A percentile compares a stretch with the other conserved stretches of the same genome.
phyloP scores from a whole-genome alignment of 1,140 invertebrate species.

The Amyelois transitella region DNA sequence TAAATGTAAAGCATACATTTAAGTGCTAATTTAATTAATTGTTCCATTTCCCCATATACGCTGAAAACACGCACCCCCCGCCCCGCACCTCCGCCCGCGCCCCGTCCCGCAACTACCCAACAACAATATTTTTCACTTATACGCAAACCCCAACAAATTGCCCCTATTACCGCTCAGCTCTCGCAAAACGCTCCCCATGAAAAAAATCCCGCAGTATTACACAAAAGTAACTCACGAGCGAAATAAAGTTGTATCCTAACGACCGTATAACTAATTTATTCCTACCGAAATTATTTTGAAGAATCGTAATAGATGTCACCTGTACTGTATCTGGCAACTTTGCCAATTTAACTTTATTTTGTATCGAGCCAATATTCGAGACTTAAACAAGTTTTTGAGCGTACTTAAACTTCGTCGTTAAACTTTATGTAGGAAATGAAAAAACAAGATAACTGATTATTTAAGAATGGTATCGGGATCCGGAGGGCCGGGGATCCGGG shows the following conservation, averaged over 20 bases:
- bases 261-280: constrained; percentile 36
- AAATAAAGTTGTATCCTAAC: constrained; percentile 17
- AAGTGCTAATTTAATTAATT: constrained; percentile 70
- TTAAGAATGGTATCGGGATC: constrained; percentile 51
- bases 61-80: constrained; percentile 17
- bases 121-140: constrained; percentile 64
- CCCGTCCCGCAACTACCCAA: constrained; percentile 29
- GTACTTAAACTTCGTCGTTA: constrained; percentile 42
- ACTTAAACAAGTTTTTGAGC: constrained; percentile 54
- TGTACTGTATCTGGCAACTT: constrained; percentile 52
- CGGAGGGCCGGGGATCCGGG: constrained; percentile 20
- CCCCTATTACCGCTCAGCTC: constrained; percentile 33
- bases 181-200: constrained; percentile 13
- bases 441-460: constrained; percentile 65
- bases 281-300: constrained; percentile 38
- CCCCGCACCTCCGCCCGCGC: constrained; percentile 8
- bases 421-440: constrained; percentile 55
- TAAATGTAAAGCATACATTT: constrained; percentile 47
- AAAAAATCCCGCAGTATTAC: constrained; percentile 16
- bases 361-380: constrained; percentile 54
- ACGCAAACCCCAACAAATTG: constrained; percentile 50
- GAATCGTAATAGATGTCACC: constrained; percentile 53
- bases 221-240: constrained; percentile 7
- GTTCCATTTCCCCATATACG: constrained; percentile 54
- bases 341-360: constrained; percentile 73